Conservation (phyloP, 64 coral and sea anemone species). For the Catalaphyllia jardinei region DNA sequence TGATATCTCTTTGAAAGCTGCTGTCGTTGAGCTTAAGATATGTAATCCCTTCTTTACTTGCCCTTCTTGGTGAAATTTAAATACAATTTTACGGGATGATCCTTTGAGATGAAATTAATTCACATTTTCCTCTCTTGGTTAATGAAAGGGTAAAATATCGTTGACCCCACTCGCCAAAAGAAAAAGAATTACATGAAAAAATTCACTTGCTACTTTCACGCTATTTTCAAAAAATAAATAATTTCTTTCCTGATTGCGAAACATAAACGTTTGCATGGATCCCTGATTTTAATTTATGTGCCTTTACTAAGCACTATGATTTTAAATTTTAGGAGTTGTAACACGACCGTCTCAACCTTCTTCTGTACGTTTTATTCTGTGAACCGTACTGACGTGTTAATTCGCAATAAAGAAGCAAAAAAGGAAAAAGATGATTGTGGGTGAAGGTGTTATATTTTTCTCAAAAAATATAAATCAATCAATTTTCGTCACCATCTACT, state of each 20-base stretch:
- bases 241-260: not conserved
- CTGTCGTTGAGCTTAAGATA: not conserved
- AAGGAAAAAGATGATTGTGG: not conserved
- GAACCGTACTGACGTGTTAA: not conserved
- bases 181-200: no score
- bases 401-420: not conserved
- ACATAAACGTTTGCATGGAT: not conserved
- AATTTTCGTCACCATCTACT: not conserved
- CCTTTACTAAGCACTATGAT: not conserved
- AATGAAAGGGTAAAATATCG: not conserved
- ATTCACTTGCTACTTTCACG: no score
- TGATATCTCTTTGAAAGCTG: not conserved
- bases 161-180: no score
- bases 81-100: slow-evolving; percentile 28
- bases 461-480: not conserved
- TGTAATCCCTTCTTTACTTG: not conserved
- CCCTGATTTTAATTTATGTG: not conserved
- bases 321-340: not conserved
- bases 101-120: slow-evolving; percentile 16
- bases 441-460: not conserved
- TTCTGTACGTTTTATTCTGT: not conserved
- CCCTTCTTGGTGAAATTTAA: not conserved
- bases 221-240: not conserved
- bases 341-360: not conserved
- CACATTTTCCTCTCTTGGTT: not conserved